Evolutionary conservation across 2,888 invertebrate species (phyloP).

Genomic region (Patella pellucida): DNA sequence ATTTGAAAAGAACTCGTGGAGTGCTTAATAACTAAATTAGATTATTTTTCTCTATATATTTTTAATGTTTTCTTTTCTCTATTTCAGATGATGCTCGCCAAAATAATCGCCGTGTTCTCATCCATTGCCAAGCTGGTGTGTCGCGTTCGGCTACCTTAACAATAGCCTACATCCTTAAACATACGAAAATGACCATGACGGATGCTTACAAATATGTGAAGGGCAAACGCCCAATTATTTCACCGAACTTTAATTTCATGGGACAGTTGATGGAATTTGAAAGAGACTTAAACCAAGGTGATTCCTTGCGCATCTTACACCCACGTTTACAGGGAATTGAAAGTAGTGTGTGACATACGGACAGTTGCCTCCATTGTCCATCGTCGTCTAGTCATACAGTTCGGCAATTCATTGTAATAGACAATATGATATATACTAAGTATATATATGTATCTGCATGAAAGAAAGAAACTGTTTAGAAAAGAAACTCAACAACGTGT

Average conservation of each 20-base stretch:
- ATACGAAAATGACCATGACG: slow-evolving; percentile 82
- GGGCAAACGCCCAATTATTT: slow-evolving; percentile 87
- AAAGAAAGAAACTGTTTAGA: no score
- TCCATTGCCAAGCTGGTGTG: slow-evolving; percentile 96
- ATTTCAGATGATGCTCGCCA: slow-evolving; percentile 81
- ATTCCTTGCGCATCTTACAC: slow-evolving; percentile 39
- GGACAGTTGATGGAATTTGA: slow-evolving; percentile 89
- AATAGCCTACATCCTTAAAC: slow-evolving; percentile 94
- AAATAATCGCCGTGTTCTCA: slow-evolving; percentile 82
- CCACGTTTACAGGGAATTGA: slow-evolving; percentile 42
- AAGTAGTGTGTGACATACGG: slow-evolving; percentile 34
- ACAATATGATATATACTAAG: no score
- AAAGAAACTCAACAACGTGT: no score
- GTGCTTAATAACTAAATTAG: neutral
- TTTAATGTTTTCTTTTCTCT: slow-evolving; percentile 26
- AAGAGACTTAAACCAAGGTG: slow-evolving; percentile 72
- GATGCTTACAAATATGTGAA: slow-evolving; percentile 91
- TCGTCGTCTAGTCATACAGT: no score
- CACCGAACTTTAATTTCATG: slow-evolving; percentile 95
- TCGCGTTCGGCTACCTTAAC: slow-evolving; percentile 94
- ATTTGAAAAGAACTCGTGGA: no score
- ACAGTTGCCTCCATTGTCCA: neutral
- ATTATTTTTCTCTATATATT: neutral
- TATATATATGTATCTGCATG: no score
- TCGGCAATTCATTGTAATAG: no score